A percentile compares a stretch with the other conserved stretches of the same genome.
These are phyloP conservation scores for Cranoglanis bouderius DNA, from an alignment of 2,113 vertebrate genomes.

Conservation along the genomic window DNA sequence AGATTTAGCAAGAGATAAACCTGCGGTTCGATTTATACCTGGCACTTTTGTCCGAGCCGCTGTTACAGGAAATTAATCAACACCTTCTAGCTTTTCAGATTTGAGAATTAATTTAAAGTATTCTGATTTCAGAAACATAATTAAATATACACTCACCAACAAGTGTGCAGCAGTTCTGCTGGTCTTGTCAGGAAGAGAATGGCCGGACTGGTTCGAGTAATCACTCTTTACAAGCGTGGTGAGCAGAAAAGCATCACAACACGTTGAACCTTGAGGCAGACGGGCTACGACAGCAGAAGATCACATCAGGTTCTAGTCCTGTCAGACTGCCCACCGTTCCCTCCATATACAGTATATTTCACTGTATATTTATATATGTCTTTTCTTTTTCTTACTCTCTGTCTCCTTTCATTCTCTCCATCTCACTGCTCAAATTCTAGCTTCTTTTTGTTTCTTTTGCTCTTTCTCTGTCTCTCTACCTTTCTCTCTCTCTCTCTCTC, in stretches of 20 bases:
- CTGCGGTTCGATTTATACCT: too few relatives aligned
- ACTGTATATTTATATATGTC: not conserved
- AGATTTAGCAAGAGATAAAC: not conserved
- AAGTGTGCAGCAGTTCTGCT: too few relatives aligned
- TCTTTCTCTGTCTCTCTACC: not conserved
- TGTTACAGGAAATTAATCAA: not conserved
- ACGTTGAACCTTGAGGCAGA: not conserved
- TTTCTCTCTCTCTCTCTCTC: not conserved
- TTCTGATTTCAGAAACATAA: not conserved
- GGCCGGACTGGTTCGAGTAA: not conserved
- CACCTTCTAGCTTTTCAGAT: not conserved
- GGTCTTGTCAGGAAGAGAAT: not conserved
- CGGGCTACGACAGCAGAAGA: too few relatives aligned
- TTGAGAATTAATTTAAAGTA: not conserved
- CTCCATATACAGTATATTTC: not conserved
- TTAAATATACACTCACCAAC: too few relatives aligned
- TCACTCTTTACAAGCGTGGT: not conserved
- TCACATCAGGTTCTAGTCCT: too few relatives aligned
- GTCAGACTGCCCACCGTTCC: too few relatives aligned
- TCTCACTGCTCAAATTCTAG: not conserved
- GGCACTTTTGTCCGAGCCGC: not conserved
- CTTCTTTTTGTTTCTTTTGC: not conserved
- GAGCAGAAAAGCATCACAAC: not conserved
- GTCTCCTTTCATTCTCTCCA: not conserved
- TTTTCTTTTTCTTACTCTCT: not conserved